A percentile compares a stretch with the other conserved stretches of the same genome.
Evolutionary conservation across 2,113 vertebrate species (phyloP).

Genomic region (Pitta sordida): DNA sequence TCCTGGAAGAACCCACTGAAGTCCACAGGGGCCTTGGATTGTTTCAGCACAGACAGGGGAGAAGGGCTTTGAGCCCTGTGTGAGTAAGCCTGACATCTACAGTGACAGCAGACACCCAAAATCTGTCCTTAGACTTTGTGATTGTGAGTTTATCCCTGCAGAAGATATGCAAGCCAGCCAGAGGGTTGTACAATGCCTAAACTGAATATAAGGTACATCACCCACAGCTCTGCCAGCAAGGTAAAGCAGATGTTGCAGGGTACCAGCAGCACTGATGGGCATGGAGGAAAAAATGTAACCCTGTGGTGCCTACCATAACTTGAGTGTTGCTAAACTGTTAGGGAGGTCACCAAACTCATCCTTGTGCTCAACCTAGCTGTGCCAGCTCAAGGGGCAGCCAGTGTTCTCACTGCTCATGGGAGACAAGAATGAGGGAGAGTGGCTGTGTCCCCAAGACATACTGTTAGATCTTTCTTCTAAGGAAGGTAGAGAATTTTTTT

Average conservation of each 20-base stretch:
- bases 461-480: neutral
- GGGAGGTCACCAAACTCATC: neutral
- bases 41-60: fast-evolving
- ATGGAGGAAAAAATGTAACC: neutral
- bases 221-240: neutral
- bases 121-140: neutral
- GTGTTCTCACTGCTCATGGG: fast-evolving
- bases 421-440: neutral
- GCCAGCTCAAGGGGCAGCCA: neutral
- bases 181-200: neutral
- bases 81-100: neutral
- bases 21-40: neutral
- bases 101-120: neutral
- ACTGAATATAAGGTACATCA: neutral
- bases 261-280: neutral
- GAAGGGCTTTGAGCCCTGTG: neutral
- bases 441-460: neutral
- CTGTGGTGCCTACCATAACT: neutral
- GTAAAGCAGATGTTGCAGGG: neutral
- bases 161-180: neutral
- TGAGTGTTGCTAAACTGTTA: neutral
- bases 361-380: neutral
- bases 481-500: neutral
- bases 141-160: neutral
- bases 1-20: neutral